phyloP scores from a whole-genome alignment of 2,888 invertebrate species.

The Euspilapteryx auroguttella region DNA sequence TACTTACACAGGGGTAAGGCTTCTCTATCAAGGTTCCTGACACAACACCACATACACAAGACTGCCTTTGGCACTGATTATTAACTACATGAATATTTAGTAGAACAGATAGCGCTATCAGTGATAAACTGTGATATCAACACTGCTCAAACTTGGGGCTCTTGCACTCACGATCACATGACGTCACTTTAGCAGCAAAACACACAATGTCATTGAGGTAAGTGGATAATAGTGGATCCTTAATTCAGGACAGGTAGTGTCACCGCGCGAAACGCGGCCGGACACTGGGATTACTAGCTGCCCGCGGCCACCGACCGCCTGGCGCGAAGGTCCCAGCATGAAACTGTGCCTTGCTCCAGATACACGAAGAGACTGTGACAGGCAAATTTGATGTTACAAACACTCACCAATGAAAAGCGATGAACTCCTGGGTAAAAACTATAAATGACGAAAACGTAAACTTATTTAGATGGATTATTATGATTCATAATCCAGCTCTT shows the following conservation, averaged over 20 bases:
- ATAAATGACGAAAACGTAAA: no score
- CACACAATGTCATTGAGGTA: constrained; percentile 2
- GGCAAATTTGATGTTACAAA: constrained; percentile 22
- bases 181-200: constrained; percentile 21
- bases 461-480: constrained; percentile 32
- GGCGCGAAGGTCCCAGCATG: constrained; percentile 3
- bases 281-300: not conserved
- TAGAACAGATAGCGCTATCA: constrained; percentile 4
- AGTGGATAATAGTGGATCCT: not conserved
- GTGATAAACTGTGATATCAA: constrained; percentile 2
- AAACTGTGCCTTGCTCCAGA: constrained; percentile 16
- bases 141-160: constrained; percentile 9
- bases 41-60: no score
- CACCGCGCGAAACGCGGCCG: no score
- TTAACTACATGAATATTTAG: no score
- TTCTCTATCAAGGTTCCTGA: no score
- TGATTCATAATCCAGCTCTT: constrained; percentile 41
- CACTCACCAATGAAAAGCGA: constrained; percentile 46
- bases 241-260: no score
- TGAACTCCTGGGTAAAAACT: no score
- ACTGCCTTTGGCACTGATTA: no score
- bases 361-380: constrained; percentile 28
- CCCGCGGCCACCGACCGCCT: not conserved
- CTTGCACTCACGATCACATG: constrained; percentile 28
- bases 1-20: no score